phyloP scores from a whole-genome alignment of 2,888 invertebrate genomes.

The Atrina japonica region DNA sequence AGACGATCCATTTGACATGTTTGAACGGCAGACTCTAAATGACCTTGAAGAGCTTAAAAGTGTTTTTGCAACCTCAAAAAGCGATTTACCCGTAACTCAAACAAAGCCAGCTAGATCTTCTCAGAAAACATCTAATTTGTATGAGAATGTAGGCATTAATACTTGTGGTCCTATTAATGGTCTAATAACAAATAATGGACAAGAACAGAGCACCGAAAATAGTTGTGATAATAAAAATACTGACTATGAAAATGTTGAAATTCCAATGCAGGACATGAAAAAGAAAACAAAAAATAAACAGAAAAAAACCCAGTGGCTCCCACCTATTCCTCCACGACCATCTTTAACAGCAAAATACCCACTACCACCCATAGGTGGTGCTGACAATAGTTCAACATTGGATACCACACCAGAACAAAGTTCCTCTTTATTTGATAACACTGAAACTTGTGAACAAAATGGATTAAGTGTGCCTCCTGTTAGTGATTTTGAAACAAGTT shows the following conservation, averaged over 20 bases:
- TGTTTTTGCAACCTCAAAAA: constrained; percentile 46
- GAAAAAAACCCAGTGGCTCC: constrained; percentile 39
- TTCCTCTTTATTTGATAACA: not conserved
- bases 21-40: constrained; percentile 71
- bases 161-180: no score
- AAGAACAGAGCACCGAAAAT: no score
- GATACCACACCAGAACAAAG: not conserved
- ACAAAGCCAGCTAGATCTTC: not conserved
- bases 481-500: constrained; percentile 38
- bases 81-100: constrained; percentile 5
- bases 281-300: constrained; percentile 14
- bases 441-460: not conserved
- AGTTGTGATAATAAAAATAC: not conserved
- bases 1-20: constrained; percentile 73
- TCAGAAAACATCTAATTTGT: constrained; percentile 37
- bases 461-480: constrained; percentile 23
- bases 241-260: not conserved
- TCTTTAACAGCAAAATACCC: constrained; percentile 35
- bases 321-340: constrained; percentile 57
- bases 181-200: no score
- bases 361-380: constrained; percentile 55
- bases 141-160: constrained; percentile 12
- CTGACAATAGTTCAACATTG: not conserved
- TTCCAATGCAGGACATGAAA: not conserved
- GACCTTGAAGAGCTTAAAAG: constrained; percentile 72